phyloP scores from a whole-genome alignment of 64 coral and sea anemone species.

The Montipora capricornis region DNA sequence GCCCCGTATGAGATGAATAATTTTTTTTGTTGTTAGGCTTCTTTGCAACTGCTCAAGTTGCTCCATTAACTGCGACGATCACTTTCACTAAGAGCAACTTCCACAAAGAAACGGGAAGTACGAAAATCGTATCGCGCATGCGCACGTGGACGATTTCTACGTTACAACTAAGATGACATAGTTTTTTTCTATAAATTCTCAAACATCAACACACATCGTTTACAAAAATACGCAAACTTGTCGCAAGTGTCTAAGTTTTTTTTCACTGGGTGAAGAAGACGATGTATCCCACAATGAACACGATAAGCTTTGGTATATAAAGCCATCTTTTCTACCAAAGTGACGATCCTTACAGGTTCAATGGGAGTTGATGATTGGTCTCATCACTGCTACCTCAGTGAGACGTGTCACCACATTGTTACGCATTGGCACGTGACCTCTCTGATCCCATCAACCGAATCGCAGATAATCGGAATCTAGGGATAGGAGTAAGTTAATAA shows the following conservation, averaged over 20 bases:
- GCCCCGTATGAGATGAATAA: too few relatives aligned
- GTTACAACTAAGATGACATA: neutral
- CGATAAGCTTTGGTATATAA: neutral
- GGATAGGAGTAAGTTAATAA: neutral
- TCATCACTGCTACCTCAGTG: slow-evolving; percentile 60
- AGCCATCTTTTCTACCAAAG: fast-evolving
- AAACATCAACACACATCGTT: too few relatives aligned
- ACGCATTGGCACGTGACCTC: slow-evolving; percentile 78
- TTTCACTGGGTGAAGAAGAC: too few relatives aligned
- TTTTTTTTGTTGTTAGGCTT: too few relatives aligned
- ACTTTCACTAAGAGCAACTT: too few relatives aligned
- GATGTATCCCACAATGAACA: neutral
- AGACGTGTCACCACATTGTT: slow-evolving; percentile 68
- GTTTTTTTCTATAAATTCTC: too few relatives aligned
- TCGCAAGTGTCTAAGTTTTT: too few relatives aligned
- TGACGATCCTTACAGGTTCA: slow-evolving; percentile 37
- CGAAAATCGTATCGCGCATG: slow-evolving; percentile 1
- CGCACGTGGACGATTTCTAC: neutral
- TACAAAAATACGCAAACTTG: too few relatives aligned
- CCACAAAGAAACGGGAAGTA: neutral
- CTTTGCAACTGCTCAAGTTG: too few relatives aligned
- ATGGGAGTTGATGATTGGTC: slow-evolving; percentile 72
- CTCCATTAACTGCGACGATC: too few relatives aligned
- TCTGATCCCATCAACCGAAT: slow-evolving; percentile 49
- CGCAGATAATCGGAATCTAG: neutral